A percentile compares a stretch with the other conserved stretches of the same genome.
phyloP scores from a whole-genome alignment of 1,140 invertebrate genomes.

The Heliconius congener region DNA sequence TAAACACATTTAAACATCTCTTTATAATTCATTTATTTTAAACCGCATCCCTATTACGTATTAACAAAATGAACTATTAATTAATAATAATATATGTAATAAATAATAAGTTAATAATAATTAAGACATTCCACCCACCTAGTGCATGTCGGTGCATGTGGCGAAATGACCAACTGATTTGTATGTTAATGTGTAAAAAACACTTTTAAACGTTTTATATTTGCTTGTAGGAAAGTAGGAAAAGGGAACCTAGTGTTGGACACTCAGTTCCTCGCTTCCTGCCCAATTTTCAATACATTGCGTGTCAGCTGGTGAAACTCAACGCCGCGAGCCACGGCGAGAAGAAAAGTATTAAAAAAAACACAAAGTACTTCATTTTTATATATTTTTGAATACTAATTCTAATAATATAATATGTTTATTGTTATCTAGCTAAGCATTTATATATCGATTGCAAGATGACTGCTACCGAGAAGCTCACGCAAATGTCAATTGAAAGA shows the following conservation, averaged over 20 bases:
- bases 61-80: background rate
- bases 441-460: background rate
- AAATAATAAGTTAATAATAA: background rate
- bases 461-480: background rate
- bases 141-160: background rate
- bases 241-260: too few relatives aligned
- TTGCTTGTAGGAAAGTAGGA: too few relatives aligned
- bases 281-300: too few relatives aligned
- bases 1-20: too few relatives aligned
- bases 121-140: background rate
- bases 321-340: too few relatives aligned
- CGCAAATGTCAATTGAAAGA: conserved; percentile 1
- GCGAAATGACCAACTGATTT: background rate
- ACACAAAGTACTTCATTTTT: too few relatives aligned
- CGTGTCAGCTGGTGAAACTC: too few relatives aligned
- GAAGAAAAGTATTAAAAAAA: too few relatives aligned
- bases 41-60: background rate
- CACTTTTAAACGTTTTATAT: background rate
- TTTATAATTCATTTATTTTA: background rate
- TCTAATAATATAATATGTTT: background rate
- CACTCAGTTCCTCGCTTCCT: too few relatives aligned
- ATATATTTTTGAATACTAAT: background rate
- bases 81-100: too few relatives aligned
- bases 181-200: background rate
- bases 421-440: background rate